Evolutionary conservation across 2,888 invertebrate genomes (phyloP).

Genomic region (Eupelmus urozonus): DNA sequence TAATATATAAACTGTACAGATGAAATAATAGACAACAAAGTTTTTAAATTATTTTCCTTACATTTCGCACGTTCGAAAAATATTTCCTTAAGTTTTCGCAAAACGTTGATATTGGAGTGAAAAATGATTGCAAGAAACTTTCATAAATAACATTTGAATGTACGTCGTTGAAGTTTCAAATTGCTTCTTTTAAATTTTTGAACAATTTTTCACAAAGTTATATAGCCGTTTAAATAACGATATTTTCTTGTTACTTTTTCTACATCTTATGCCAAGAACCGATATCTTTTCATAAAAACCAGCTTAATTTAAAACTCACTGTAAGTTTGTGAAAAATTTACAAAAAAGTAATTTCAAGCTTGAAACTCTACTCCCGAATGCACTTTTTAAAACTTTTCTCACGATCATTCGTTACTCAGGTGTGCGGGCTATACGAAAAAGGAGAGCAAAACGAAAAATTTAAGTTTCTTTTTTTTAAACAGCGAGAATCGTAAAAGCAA

Average conservation of each 20-base stretch:
- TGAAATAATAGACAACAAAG: not conserved
- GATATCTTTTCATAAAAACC: constrained; percentile 21
- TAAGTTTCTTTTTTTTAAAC: not conserved
- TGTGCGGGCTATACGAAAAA: not conserved
- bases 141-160: constrained; percentile 4
- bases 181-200: constrained; percentile 30
- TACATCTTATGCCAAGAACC: not conserved
- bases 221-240: constrained; percentile 13
- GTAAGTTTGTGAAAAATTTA: constrained; percentile 33
- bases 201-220: constrained; percentile 33
- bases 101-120: not conserved
- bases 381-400: constrained; percentile 14
- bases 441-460: constrained; percentile 8
- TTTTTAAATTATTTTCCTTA: not conserved
- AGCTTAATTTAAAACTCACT: constrained; percentile 28
- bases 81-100: not conserved
- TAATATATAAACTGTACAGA: too few relatives aligned
- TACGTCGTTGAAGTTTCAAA: constrained; percentile 12
- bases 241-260: constrained; percentile 21
- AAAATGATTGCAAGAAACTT: constrained; percentile 17
- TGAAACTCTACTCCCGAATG: constrained; percentile 21
- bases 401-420: constrained; percentile 4
- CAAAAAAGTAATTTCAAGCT: constrained; percentile 37
- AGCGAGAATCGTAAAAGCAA: not conserved
- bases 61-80: not conserved